A percentile compares a stretch with the other conserved stretches of the same genome.
Conservation (phyloP, 1,140 invertebrate species). For the Dreissena polymorpha region DNA sequence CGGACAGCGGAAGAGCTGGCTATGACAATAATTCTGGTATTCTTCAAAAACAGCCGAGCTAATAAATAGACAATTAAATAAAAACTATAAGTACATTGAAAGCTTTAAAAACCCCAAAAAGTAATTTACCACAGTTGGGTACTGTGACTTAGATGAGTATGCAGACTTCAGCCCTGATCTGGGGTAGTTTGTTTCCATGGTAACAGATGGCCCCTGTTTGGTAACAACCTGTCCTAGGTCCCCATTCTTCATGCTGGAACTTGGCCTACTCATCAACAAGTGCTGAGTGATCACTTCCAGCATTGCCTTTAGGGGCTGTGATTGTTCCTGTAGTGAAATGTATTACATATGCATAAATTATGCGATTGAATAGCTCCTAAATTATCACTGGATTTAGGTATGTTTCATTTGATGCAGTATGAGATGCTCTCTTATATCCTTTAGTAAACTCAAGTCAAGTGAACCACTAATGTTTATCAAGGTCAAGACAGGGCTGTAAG, state of each 20-base stretch:
- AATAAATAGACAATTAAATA: no score
- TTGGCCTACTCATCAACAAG: conserved; percentile 59
- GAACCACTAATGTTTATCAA: no score
- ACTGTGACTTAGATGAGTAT: conserved; percentile 43
- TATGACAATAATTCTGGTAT: no score
- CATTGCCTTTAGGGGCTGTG: conserved; percentile 72
- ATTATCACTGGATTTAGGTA: no score
- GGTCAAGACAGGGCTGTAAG: no score
- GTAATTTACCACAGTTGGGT: conserved; percentile 34
- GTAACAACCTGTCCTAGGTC: not conserved
- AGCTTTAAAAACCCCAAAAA: not conserved
- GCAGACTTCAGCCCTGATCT: conserved; percentile 20
- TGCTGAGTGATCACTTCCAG: conserved; percentile 74
- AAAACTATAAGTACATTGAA: no score
- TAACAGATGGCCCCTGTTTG: not conserved
- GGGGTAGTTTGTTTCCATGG: not conserved
- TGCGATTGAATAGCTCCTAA: no score
- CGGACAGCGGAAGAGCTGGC: no score
- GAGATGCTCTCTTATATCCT: no score
- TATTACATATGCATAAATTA: not conserved
- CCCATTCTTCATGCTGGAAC: conserved; percentile 21
- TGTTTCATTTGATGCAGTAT: no score
- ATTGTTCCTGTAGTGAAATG: conserved; percentile 64
- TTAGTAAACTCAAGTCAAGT: no score
- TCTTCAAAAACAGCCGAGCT: no score